These are phyloP conservation scores for Harpagoxenus sublaevis DNA, from an alignment of 2,888 invertebrate species.

Conservation along the genomic window DNA sequence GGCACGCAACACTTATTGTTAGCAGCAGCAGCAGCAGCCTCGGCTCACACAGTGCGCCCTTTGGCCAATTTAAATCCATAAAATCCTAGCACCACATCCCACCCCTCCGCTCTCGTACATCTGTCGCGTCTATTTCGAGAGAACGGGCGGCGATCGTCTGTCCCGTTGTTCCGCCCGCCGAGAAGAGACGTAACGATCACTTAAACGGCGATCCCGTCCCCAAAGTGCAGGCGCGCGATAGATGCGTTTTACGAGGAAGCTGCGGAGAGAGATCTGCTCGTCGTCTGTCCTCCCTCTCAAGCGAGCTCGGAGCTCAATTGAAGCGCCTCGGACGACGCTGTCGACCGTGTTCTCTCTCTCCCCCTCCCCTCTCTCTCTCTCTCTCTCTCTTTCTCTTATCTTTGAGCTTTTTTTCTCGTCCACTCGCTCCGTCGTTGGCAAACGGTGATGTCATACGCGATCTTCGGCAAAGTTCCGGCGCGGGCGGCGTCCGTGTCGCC, in stretches of 20 bases:
- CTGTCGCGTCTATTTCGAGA: constrained; percentile 66
- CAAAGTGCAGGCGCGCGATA: constrained; percentile 48
- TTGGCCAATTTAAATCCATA: constrained; percentile 70
- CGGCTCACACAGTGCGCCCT: constrained; percentile 38
- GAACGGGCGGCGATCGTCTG: constrained; percentile 20
- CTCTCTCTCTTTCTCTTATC: constrained; percentile 45
- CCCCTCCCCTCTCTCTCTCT: not conserved
- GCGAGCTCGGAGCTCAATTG: constrained; percentile 81
- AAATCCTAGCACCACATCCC: constrained; percentile 60
- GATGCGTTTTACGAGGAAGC: constrained; percentile 65
- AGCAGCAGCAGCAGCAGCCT: not conserved
- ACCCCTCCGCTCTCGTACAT: constrained; percentile 16
- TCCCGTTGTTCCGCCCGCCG: constrained; percentile 14
- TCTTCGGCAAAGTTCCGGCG: constrained; percentile 64
- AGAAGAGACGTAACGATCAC: constrained; percentile 57
- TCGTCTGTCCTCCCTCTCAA: constrained; percentile 68
- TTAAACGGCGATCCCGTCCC: constrained; percentile 55
- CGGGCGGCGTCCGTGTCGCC: constrained; percentile 26
- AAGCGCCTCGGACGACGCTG: constrained; percentile 70
- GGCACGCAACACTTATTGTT: not conserved
- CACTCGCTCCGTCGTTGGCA: constrained; percentile 4
- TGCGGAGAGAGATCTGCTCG: constrained; percentile 36
- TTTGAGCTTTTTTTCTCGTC: not conserved
- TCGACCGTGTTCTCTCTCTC: constrained; percentile 37
- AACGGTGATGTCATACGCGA: constrained; percentile 70